Percentiles rank a stretch among this genome's conserved stretches.
These are phyloP conservation scores for Threskiornis aethiopicus DNA, from an alignment of 2,797 vertebrate genomes.

Conservation along the genomic window DNA sequence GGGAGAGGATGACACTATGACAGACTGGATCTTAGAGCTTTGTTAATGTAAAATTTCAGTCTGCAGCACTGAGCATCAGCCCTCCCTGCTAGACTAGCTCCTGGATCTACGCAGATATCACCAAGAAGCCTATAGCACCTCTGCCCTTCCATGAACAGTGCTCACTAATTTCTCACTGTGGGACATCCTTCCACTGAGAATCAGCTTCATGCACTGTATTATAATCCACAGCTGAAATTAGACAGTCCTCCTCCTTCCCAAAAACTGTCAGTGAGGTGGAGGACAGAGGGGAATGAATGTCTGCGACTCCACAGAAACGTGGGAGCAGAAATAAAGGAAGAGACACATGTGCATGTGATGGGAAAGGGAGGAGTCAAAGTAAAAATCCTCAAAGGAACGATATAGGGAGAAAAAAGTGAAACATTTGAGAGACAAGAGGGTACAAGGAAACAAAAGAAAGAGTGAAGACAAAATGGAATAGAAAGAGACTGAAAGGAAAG, in stretches of 20 bases:
- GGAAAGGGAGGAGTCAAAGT: neutral
- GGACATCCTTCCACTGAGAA: neutral
- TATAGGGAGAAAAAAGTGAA: neutral
- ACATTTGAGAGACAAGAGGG: neutral
- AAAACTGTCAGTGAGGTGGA: neutral
- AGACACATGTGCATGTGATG: neutral
- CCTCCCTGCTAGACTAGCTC: neutral
- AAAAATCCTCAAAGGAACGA: neutral
- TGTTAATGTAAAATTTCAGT: neutral
- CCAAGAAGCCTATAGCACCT: neutral
- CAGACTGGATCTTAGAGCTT: neutral
- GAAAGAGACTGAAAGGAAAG: neutral
- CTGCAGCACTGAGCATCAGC: neutral
- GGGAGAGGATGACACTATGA: neutral
- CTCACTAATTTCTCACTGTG: neutral
- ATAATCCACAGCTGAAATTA: neutral
- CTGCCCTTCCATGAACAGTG: neutral
- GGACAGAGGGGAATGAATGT: neutral
- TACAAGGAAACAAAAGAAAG: neutral
- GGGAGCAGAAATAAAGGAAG: neutral
- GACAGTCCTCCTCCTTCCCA: neutral
- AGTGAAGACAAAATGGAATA: neutral
- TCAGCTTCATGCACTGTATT: neutral
- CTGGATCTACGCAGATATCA: neutral
- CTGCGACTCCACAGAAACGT: neutral